Percentiles rank a stretch among this genome's conserved stretches.
Conservation (phyloP, 2,113 vertebrate species). For the Cairina moschata region DNA sequence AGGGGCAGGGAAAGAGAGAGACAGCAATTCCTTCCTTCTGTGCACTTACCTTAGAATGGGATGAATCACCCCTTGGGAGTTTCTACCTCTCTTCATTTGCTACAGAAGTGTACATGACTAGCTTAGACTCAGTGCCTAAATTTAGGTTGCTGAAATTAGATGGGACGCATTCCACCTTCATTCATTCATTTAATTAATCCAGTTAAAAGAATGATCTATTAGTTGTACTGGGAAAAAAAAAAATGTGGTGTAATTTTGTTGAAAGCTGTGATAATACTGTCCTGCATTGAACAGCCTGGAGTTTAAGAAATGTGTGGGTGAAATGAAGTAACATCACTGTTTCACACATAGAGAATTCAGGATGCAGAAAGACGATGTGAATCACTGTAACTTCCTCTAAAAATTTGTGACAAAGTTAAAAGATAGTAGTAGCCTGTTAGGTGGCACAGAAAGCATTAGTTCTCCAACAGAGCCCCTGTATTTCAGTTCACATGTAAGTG, state of each 20-base stretch:
- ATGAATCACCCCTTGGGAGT: constrained; percentile 16
- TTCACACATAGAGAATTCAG: constrained; percentile 8
- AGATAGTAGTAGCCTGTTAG: not conserved
- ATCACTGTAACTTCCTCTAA: constrained; percentile 16
- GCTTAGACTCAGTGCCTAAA: not conserved
- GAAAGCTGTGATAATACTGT: constrained; percentile 35
- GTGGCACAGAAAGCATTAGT: not conserved
- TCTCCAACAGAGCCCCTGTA: not conserved
- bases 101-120: not conserved
- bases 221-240: not conserved
- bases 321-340: not conserved
- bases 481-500: not conserved
- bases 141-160: constrained; percentile 29
- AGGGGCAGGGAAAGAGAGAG: not conserved
- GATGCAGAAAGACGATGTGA: not conserved
- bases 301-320: constrained; percentile 14
- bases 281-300: constrained; percentile 32
- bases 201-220: constrained; percentile 1
- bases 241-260: not conserved
- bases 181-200: constrained; percentile 21
- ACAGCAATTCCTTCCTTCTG: not conserved
- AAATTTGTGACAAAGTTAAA: not conserved
- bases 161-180: not conserved
- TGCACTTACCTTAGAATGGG: not conserved
- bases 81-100: not conserved